Conservation (phyloP, 2,113 vertebrate genomes). For the Boulengeromyrus knoepffleri region DNA sequence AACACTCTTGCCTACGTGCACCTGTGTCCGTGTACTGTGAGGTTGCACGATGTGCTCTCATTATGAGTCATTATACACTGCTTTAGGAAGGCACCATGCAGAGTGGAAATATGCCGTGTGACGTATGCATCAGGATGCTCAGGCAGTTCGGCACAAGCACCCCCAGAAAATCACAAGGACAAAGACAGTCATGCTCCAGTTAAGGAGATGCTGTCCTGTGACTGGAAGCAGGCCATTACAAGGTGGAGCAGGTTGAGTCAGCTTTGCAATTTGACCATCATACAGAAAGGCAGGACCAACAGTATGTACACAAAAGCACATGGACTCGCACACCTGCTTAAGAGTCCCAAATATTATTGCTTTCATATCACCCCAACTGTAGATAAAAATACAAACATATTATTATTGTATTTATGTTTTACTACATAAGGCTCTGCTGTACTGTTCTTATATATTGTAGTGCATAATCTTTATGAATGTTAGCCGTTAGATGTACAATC, state of each 20-base stretch:
- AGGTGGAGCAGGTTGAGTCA: not conserved
- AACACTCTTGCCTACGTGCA: not conserved
- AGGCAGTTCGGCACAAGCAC: not conserved
- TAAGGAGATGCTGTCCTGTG: not conserved
- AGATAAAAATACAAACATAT: not conserved
- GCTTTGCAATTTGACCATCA: not conserved
- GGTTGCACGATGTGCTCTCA: not conserved
- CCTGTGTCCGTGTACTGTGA: not conserved
- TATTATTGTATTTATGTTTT: not conserved
- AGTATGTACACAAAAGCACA: constrained; percentile 21
- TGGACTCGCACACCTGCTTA: not conserved
- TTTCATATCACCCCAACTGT: too few relatives aligned
- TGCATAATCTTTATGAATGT: not conserved
- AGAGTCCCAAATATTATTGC: not conserved
- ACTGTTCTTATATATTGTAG: not conserved
- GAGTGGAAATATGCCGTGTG: not conserved
- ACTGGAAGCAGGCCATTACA: not conserved
- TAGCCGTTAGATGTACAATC: not conserved
- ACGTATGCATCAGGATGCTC: not conserved
- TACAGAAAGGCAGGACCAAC: not conserved
- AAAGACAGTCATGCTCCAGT: not conserved
- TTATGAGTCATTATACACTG: not conserved
- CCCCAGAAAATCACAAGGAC: not conserved
- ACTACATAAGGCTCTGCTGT: not conserved
- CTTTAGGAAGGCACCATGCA: not conserved